Base-by-base conservation (phyloP, 30 jellyfish, hydroid and myxozoan species). In the Hydractinia echinata region DNA sequence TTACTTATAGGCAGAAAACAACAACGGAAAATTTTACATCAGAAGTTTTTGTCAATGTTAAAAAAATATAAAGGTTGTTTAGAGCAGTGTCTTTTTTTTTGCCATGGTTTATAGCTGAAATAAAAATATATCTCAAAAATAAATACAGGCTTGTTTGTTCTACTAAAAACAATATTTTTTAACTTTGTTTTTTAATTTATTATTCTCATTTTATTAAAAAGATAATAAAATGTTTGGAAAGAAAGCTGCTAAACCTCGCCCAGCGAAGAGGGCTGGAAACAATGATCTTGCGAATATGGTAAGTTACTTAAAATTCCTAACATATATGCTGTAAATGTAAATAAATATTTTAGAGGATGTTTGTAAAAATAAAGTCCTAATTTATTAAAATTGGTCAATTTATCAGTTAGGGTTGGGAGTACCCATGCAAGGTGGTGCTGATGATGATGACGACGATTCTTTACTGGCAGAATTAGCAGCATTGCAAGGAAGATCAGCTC, bases 391-490 rank as follows among this genome's bases (percentile, higher is more conserved):
- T 80, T 53, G 89, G 89, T 54, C 44, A 30, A 30, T 30, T 30
- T 30, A 30, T 30, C 44, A 30, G 44, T 30, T 30, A 30, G 44
- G 44, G 44, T 30, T 30, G 44, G 44, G 44, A 30, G 44, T 30
- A 30, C 44, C 44, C 44, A 30, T 30, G 44, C 44, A 30, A 30
- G 44, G 44, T 30, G 44, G n/a, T 14, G 91, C 55, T 19, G 92
- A 76, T 74, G 97, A 83, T 72, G 97, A 91, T 15, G 95, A 91
- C 73, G 97, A 91, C 62, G 96, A 86, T 58, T 67, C 88, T 18
- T 66, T 91, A 58, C 84, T 84, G 69, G 97, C 97, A 8, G 97
- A 91, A 70, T 88, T 91, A 51, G 97, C 97, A 21, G 97, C 97
- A 18, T 76, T 91, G 44, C 90, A 91, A 71, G 97, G 97, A 56